A percentile compares a stretch with the other conserved stretches of the same genome.
Evolutionary conservation across 2,888 invertebrate genomes (phyloP).

Genomic region (Pyrgus malvae): DNA sequence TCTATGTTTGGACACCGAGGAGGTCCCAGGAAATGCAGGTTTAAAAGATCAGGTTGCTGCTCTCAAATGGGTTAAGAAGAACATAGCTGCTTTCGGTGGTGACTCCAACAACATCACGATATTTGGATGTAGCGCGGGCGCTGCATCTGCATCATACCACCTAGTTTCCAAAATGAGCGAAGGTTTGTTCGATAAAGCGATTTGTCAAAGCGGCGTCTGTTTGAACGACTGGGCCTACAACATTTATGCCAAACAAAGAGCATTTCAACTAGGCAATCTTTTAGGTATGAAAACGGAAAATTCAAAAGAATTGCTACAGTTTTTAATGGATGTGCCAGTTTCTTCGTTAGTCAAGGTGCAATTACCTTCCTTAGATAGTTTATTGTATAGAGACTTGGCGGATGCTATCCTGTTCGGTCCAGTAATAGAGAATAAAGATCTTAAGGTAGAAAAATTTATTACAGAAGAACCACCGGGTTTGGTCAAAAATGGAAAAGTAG

Average conservation of each 20-base stretch:
- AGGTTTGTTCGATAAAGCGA: slow-evolving; percentile 70
- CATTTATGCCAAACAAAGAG: slow-evolving; percentile 57
- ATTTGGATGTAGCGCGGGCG: slow-evolving; percentile 76
- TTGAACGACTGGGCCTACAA: slow-evolving; percentile 71
- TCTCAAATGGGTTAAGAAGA: slow-evolving; percentile 70
- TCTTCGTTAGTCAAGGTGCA: slow-evolving; percentile 58
- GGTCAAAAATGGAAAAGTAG: slow-evolving; percentile 51
- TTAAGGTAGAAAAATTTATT: slow-evolving; percentile 57
- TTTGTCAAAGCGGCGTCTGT: slow-evolving; percentile 76
- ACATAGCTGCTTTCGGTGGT: slow-evolving; percentile 68
- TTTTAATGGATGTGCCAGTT: slow-evolving; percentile 54
- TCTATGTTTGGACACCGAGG: slow-evolving; percentile 67
- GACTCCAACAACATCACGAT: slow-evolving; percentile 67
- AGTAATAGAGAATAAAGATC: slow-evolving; percentile 61
- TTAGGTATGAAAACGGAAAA: slow-evolving; percentile 67
- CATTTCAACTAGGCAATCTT: slow-evolving; percentile 66
- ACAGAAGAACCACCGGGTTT: slow-evolving; percentile 51
- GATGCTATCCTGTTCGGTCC: slow-evolving; percentile 67
- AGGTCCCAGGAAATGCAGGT: slow-evolving; percentile 75
- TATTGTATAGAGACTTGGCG: slow-evolving; percentile 51
- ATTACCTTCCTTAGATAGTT: slow-evolving; percentile 54
- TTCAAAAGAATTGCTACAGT: slow-evolving; percentile 56
- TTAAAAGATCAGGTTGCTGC: slow-evolving; percentile 76
- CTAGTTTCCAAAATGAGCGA: slow-evolving; percentile 67
- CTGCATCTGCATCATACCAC: slow-evolving; percentile 63